Evolutionary conservation across 2,113 vertebrate genomes (phyloP), one percentile per base, ranked within the genome.

Genomic region (Seriola aureovittata): DNA sequence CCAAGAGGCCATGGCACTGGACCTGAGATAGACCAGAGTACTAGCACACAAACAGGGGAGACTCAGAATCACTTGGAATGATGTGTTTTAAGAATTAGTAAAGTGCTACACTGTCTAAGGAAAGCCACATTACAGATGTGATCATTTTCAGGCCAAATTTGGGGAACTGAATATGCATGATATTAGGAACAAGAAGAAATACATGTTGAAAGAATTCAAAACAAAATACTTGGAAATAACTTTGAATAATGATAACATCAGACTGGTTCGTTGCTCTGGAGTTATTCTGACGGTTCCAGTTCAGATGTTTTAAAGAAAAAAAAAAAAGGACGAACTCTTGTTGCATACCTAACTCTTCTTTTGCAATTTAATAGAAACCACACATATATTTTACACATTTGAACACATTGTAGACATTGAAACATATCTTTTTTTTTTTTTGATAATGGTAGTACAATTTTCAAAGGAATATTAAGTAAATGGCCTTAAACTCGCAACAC

Each of bases 21-120:
- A 78, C 64, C 60, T 88, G 81, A 89, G 21, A 77, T 44, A 67
- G 71, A 81, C 46, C 76, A 83, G 80, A 75, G 60, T 52, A 80
- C 19, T 54, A 63, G 6, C 36, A 80, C 5, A 17, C 69, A 75
- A 64, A 62, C 48, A 73, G 10, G 23, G 50, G 40, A 58, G 44
- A 70, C 29, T 38, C 19, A 58, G 8, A 84, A 74, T 72, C 58
- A 60, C 54, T 68, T 36, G 8, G 25, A 84, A 59, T 71, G 36
- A 76, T 76, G 38, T 72, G 62, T 58, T 81, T 46, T 52, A 55
- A 77, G 42, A 70, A 85, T 77, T 54, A 70, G 32, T 55, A 78
- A 46, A 73, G 57, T 65, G 46, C 32, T 63, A 14, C 29, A 32
- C 13, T 14, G 25, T 76, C 75, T 67, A 12, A 63, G 8, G 1